These are phyloP conservation scores for Eidolon helvum DNA, from an alignment of 2,113 vertebrate genomes.

Conservation along the genomic window DNA sequence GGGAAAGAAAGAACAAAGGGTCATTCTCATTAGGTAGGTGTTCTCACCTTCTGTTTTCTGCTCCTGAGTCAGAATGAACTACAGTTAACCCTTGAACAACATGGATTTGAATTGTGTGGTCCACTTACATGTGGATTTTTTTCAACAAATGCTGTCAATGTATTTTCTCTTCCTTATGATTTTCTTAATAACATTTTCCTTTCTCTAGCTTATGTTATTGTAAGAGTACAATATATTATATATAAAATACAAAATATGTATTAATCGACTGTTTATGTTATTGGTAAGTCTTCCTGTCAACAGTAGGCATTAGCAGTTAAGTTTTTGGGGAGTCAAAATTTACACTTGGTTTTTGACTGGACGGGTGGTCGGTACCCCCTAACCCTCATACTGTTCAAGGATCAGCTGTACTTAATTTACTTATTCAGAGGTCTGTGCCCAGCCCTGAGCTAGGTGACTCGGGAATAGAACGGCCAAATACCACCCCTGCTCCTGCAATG, in stretches of 20 bases:
- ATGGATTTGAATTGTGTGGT: background rate
- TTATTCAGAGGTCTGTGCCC: background rate
- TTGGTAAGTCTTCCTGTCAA: background rate
- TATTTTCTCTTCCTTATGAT: background rate
- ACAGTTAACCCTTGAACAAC: background rate
- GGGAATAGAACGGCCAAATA: background rate
- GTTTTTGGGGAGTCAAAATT: background rate
- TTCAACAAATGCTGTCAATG: background rate
- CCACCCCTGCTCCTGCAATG: background rate
- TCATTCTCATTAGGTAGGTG: background rate
- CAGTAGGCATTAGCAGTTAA: background rate
- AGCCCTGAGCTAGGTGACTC: background rate
- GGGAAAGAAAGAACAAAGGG: constrained; percentile 12
- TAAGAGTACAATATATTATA: background rate
- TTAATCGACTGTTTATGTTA: background rate
- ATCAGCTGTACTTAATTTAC: background rate
- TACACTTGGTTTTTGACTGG: background rate
- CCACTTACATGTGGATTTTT: background rate
- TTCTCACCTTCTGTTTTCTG: background rate
- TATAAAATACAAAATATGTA: background rate
- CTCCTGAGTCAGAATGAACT: background rate
- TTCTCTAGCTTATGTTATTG: background rate
- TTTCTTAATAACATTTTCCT: background rate
- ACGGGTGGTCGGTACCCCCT: background rate
- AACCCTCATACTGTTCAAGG: background rate